Evolutionary conservation across 2,113 vertebrate species (phyloP), one percentile per base, ranked within the genome.

Genomic region (Indri indri): DNA sequence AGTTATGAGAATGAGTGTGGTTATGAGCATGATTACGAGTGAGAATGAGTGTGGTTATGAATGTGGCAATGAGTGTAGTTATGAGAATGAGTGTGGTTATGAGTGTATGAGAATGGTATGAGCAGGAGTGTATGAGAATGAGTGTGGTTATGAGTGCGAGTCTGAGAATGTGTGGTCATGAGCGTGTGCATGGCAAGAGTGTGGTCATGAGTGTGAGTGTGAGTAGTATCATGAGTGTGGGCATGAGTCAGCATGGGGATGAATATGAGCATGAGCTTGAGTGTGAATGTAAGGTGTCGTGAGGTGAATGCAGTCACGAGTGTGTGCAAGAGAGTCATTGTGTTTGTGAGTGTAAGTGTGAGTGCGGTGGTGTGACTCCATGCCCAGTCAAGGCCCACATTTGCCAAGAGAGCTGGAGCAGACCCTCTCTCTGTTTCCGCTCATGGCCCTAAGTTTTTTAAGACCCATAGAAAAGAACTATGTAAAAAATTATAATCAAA

Each of bases 301-400:
- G n/a, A 11, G 9, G 8, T 50, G n/a, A 9, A 22, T 20, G 14
- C 10, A 61, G 59, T 61, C 11, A 4, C 32, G 45, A 8, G 27
- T 47, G 14, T 20, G 54, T 45, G 8, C 27, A 25, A 11, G 12
- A 10, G 47, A 30, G 71, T 42, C 10, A 63, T 4, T 30, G 12
- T 3, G 14, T 7, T 45, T 40, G 40, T 74, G 71, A 42, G 71
- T 71, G 68, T 40, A 25, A 32, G 18, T 5, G 47, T 45, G 63
- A 57, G 25, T 11, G 0, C 32, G 40, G n/a, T 73, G 42, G 8
- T 0, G 25, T 10, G 1, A 52, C 37, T 63, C 23, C 1, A 16
- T 1, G 27, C 77, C 23, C 18, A 6, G 5, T 22, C 3, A 3
- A 52, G 37, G 57, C 47, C 40, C 1, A 0, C 7, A 1, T n/a